Percentiles rank a stretch among this genome's conserved stretches.
phyloP scores from a whole-genome alignment of 1,140 invertebrate species.

The Panulirus ornatus region DNA sequence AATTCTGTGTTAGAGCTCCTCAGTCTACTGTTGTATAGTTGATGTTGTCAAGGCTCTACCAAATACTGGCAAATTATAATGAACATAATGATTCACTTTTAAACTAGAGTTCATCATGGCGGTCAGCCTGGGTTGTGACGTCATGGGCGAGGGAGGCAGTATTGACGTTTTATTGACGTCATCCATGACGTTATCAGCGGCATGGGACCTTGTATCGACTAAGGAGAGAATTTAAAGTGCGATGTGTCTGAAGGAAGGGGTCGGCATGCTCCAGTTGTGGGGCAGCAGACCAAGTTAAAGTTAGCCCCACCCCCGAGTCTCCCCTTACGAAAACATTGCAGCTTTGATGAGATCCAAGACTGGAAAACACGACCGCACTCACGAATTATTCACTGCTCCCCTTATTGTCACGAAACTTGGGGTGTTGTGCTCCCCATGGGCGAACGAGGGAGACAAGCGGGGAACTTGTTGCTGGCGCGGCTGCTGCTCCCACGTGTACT shows the following conservation, averaged over 20 bases:
- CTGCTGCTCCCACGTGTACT: constrained; percentile 16
- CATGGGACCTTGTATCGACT: constrained; percentile 66
- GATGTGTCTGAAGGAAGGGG: constrained; percentile 28
- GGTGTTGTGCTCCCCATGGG: neutral
- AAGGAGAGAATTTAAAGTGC: constrained; percentile 65
- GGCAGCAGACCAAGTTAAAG: neutral
- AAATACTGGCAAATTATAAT: too few species aligned
- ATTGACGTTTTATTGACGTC: constrained; percentile 71
- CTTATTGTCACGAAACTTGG: constrained; percentile 12
- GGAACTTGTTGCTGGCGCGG: constrained; percentile 57
- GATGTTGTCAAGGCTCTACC: too few species aligned
- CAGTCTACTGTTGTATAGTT: too few species aligned
- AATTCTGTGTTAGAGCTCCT: too few species aligned
- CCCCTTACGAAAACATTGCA: constrained; percentile 58
- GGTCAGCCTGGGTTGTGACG: constrained; percentile 58
- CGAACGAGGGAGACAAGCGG: neutral
- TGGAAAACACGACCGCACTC: constrained; percentile 46
- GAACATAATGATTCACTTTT: too few species aligned
- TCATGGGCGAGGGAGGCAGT: constrained; percentile 55
- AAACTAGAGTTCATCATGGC: too few species aligned
- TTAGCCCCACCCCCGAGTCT: neutral
- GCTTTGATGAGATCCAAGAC: constrained; percentile 47
- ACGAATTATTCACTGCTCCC: constrained; percentile 23
- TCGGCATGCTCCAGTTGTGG: neutral
- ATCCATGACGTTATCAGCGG: constrained; percentile 60